Conservation (phyloP, 1,140 invertebrate species). For the Plectrocnemia conspersa region DNA sequence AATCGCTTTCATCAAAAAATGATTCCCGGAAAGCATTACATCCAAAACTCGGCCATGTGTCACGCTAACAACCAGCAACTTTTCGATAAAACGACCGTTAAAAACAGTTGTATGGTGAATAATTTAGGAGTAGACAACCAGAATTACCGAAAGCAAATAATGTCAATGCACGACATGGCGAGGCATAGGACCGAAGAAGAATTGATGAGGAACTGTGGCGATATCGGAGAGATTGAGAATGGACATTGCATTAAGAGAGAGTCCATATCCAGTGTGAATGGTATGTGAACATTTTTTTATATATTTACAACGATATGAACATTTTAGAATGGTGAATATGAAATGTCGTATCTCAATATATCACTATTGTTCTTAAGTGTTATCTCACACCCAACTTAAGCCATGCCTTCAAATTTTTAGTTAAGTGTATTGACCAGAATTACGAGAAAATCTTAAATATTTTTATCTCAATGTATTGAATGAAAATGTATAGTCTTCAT, state of each 20-base stretch:
- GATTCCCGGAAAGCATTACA: constrained; percentile 42
- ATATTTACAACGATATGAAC: constrained; percentile 9
- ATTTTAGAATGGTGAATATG: not conserved
- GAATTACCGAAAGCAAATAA: constrained; percentile 27
- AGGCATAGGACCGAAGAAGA: constrained; percentile 5
- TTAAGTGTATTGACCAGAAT: no score
- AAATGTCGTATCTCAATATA: not conserved
- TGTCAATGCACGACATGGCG: constrained; percentile 18
- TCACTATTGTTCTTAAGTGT: no score
- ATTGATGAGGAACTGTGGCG: constrained; percentile 24
- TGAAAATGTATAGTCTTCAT: no score
- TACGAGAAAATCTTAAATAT: no score
- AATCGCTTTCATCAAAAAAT: constrained; percentile 45
- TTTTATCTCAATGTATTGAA: no score
- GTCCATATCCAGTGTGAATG: constrained; percentile 28
- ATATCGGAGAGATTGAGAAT: constrained; percentile 26
- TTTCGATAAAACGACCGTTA: constrained; percentile 25
- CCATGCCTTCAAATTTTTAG: no score
- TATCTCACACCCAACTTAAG: no score
- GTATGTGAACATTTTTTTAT: constrained; percentile 18
- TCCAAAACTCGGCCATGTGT: constrained; percentile 37
- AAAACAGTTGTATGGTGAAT: constrained; percentile 31
- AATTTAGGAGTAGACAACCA: constrained; percentile 34
- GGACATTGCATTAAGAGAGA: constrained; percentile 29
- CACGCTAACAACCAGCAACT: constrained; percentile 39